These are phyloP conservation scores for Semotilus atromaculatus DNA, from an alignment of 2,797 vertebrate genomes.

Conservation along the genomic window DNA sequence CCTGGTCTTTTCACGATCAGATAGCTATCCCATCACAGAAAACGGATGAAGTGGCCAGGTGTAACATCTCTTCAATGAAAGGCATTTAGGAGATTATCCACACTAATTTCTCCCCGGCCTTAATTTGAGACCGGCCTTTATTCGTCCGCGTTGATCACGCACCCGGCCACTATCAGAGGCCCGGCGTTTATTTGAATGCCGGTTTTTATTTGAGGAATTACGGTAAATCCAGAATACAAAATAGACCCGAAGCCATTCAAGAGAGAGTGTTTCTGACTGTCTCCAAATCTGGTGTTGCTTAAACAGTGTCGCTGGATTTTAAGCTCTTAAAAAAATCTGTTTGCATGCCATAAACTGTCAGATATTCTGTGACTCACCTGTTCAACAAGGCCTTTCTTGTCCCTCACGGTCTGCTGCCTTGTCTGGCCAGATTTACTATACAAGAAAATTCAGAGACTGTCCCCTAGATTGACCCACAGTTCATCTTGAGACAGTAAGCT, in stretches of 20 bases:
- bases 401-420: slow-evolving; percentile 64
- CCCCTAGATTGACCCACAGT: slow-evolving; percentile 5
- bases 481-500: slow-evolving; percentile 29
- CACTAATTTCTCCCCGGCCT: too few relatives aligned
- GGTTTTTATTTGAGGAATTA: too few relatives aligned
- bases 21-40: too few relatives aligned
- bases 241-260: not conserved
- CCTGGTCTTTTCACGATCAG: too few relatives aligned
- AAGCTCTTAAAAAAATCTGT: slow-evolving; percentile 18
- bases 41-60: too few relatives aligned
- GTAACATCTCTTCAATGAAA: too few relatives aligned
- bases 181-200: too few relatives aligned
- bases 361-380: slow-evolving; percentile 9
- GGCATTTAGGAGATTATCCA: too few relatives aligned
- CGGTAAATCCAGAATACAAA: not conserved
- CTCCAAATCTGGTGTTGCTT: not conserved
- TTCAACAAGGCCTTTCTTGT: slow-evolving; percentile 40
- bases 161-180: too few relatives aligned
- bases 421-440: slow-evolving; percentile 20
- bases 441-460: slow-evolving; percentile 6
- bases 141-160: too few relatives aligned
- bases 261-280: not conserved
- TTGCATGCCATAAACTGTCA: not conserved
- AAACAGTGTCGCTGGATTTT: not conserved
- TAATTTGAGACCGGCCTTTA: too few relatives aligned